These are phyloP conservation scores for Metellina segmentata DNA, from an alignment of 2,888 invertebrate genomes.

Conservation along the genomic window DNA sequence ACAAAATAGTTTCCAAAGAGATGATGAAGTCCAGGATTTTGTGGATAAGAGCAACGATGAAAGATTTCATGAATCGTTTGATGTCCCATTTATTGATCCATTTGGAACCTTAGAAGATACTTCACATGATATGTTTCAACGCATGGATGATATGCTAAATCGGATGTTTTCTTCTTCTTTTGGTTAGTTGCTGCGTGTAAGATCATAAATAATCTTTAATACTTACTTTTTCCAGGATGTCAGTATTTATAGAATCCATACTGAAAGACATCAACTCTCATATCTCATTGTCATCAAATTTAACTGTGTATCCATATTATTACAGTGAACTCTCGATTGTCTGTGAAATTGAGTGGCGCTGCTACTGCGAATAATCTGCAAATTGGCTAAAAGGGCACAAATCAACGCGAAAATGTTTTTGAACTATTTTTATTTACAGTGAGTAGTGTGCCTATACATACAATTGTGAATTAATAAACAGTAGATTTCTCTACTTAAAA, in stretches of 20 bases:
- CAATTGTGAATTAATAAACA: too few relatives aligned
- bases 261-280: neutral
- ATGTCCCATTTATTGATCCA: slow-evolving; percentile 31
- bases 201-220: neutral
- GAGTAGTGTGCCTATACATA: too few relatives aligned
- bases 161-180: slow-evolving; percentile 37
- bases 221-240: neutral
- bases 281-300: neutral
- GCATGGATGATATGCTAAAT: slow-evolving; percentile 43
- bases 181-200: slow-evolving; percentile 24
- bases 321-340: too few relatives aligned
- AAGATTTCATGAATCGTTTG: slow-evolving; percentile 7
- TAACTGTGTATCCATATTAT: neutral
- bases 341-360: too few relatives aligned
- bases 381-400: too few relatives aligned
- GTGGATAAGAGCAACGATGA: neutral
- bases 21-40: neutral
- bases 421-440: too few relatives aligned
- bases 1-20: neutral
- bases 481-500: too few relatives aligned
- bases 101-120: slow-evolving; percentile 41
- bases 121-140: slow-evolving; percentile 36
- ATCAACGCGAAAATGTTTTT: too few relatives aligned
- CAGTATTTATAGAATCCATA: neutral
- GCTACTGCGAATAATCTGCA: too few relatives aligned